Evolutionary conservation across 2,113 vertebrate genomes (phyloP).

Genomic region (Tetrao urogallus): DNA sequence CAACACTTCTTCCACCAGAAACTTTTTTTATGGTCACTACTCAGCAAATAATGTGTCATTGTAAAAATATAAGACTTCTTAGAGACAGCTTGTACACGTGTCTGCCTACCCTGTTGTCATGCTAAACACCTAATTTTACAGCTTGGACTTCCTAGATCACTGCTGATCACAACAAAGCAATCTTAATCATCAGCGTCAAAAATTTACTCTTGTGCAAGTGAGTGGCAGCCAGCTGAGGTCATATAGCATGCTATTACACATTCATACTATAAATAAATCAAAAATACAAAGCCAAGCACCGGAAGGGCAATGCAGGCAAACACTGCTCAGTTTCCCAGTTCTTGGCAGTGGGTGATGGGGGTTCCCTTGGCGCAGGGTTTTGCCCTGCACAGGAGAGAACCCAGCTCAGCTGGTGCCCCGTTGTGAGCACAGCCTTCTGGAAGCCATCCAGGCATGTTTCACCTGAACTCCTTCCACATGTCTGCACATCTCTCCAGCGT

Average conservation of each 20-base stretch:
- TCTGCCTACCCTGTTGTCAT: background rate
- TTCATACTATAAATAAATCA: background rate
- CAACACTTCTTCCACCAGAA: background rate
- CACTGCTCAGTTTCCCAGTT: background rate
- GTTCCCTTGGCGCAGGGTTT: background rate
- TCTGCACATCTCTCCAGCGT: background rate
- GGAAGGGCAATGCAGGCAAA: background rate
- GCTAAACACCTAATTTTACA: background rate
- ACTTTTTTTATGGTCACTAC: background rate
- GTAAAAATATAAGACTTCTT: background rate
- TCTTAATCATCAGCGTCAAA: background rate
- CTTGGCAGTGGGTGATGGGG: background rate
- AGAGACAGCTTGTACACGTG: background rate
- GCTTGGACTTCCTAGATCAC: background rate
- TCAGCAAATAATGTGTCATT: background rate
- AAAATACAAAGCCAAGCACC: background rate
- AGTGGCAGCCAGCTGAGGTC: background rate
- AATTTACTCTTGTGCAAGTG: background rate
- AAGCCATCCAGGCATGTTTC: background rate
- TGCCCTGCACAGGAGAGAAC: background rate
- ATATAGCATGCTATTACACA: background rate
- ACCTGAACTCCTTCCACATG: background rate
- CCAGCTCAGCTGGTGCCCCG: background rate
- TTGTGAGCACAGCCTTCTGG: rapidly evolving
- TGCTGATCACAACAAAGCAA: background rate